Conservation (phyloP, 1,140 invertebrate genomes). For the Drosophila elegans region DNA sequence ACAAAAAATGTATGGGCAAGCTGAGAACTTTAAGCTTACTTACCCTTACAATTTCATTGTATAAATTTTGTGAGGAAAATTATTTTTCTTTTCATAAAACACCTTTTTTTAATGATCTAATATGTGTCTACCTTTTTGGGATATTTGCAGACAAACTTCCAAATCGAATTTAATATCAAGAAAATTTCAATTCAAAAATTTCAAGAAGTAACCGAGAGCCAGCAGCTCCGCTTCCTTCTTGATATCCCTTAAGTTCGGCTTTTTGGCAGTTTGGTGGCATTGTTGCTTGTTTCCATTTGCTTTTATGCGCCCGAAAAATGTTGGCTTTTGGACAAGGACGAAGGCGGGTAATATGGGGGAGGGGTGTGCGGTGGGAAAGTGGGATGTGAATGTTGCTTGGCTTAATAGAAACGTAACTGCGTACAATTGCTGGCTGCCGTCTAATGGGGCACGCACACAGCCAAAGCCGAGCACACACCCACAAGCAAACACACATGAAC, state of each 20-base stretch:
- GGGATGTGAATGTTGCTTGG: constrained; percentile 51
- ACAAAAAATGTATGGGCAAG: too few relatives aligned
- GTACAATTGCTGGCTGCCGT: constrained; percentile 60
- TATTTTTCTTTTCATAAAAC: neutral
- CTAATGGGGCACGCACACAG: constrained; percentile 58
- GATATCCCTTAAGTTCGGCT: constrained; percentile 37
- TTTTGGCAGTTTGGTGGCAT: constrained; percentile 22
- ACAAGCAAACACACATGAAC: constrained; percentile 33
- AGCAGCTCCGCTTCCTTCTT: constrained; percentile 2
- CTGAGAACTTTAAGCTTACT: too few relatives aligned
- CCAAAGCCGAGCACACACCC: constrained; percentile 16
- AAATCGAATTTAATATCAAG: neutral
- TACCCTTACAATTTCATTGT: too few relatives aligned
- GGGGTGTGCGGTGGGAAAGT: neutral
- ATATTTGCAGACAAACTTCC: too few relatives aligned
- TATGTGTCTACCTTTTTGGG: too few relatives aligned
- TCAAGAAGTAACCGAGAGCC: neutral
- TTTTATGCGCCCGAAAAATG: constrained; percentile 58
- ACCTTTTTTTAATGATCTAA: too few relatives aligned
- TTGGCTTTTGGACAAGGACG: constrained; percentile 57
- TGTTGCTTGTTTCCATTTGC: constrained; percentile 57
- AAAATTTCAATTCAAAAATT: neutral
- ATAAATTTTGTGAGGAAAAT: too few relatives aligned
- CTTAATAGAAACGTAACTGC: constrained; percentile 70
- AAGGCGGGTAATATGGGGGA: neutral